These are phyloP conservation scores for Pseudomyrmex concolor DNA, from an alignment of 1,140 invertebrate genomes.

Conservation along the genomic window DNA sequence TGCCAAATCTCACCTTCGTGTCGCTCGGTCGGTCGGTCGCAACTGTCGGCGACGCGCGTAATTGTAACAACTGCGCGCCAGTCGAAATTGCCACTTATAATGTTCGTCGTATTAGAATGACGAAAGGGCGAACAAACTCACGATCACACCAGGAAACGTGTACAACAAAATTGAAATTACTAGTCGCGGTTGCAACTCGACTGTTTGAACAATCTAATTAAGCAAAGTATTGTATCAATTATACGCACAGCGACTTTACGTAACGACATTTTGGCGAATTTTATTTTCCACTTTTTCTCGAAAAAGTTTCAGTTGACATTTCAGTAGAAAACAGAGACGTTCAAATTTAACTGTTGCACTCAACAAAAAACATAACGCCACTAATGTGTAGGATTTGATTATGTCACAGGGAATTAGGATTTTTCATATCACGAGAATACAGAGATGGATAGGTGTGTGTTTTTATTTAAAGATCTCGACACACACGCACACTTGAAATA, in stretches of 20 bases:
- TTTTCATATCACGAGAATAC: not conserved
- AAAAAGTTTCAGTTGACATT: too few relatives aligned
- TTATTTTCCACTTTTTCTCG: not conserved
- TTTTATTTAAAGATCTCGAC: constrained; percentile 5
- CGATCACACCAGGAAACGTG: not conserved
- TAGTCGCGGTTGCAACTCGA: not conserved
- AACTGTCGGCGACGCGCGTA: constrained; percentile 32
- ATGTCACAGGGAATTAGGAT: constrained; percentile 20
- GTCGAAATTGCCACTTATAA: constrained; percentile 47
- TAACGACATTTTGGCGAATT: not conserved
- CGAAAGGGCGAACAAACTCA: constrained; percentile 16
- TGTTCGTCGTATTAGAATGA: constrained; percentile 39
- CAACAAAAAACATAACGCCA: too few relatives aligned
- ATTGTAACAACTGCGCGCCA: constrained; percentile 34
- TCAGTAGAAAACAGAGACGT: not conserved
- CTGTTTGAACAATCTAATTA: not conserved
- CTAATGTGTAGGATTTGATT: not conserved
- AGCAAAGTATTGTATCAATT: too few relatives aligned
- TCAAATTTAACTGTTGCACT: not conserved
- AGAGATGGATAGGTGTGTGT: not conserved
- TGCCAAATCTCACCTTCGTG: constrained; percentile 31
- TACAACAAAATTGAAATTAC: constrained; percentile 26
- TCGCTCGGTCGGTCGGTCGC: not conserved
- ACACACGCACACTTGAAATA: not conserved
- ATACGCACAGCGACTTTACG: too few relatives aligned